These are phyloP conservation scores for Brachypalpus laphriformis DNA, from an alignment of 2,888 invertebrate species.

Conservation along the genomic window DNA sequence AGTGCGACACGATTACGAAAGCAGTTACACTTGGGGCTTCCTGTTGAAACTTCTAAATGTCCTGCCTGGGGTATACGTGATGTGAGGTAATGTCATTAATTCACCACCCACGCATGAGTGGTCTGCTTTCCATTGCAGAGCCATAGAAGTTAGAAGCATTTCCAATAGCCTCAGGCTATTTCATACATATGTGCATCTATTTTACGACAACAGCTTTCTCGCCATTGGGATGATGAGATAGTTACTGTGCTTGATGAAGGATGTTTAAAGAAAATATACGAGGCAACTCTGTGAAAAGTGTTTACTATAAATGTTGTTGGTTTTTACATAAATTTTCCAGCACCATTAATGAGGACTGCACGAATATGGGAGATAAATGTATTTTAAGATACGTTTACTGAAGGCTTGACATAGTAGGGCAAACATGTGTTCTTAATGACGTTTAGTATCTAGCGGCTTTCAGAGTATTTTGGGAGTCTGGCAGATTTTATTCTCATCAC, in stretches of 20 bases:
- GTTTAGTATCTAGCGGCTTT: too few relatives aligned
- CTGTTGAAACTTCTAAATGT: conserved; percentile 43
- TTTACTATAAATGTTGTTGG: background rate
- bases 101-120: conserved; percentile 30
- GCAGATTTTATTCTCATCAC: too few relatives aligned
- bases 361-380: too few relatives aligned
- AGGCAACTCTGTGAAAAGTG: background rate
- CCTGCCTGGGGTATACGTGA: conserved; percentile 14
- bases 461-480: too few relatives aligned
- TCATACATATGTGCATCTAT: conserved; percentile 58
- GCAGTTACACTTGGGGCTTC: conserved; percentile 36
- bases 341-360: too few relatives aligned
- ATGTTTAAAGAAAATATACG: conserved; percentile 3
- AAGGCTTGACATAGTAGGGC: too few relatives aligned
- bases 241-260: background rate
- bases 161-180: conserved; percentile 24
- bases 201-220: conserved; percentile 41
- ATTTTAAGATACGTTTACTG: too few relatives aligned
- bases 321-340: background rate
- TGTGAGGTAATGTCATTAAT: conserved; percentile 39
- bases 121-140: background rate
- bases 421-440: too few relatives aligned
- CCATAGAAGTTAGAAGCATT: background rate
- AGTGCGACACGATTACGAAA: conserved; percentile 45
- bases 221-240: conserved; percentile 15